Conservation (phyloP, 2,113 vertebrate genomes). For the Erpornis zantholeuca region DNA sequence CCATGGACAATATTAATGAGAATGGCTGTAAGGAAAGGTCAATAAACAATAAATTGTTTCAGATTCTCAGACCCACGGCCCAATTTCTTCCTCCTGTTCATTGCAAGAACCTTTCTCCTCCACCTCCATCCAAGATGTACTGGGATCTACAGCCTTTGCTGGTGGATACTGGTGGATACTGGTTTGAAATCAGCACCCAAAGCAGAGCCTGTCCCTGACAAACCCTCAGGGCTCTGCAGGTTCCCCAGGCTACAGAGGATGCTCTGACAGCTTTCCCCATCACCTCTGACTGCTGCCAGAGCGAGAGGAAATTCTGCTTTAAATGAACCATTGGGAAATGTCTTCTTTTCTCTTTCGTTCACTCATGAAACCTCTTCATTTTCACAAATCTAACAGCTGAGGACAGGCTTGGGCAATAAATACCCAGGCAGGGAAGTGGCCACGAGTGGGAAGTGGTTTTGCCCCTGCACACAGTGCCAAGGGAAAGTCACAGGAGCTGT, state of each 20-base stretch:
- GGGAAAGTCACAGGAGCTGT: not conserved
- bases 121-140: not conserved
- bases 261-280: not conserved
- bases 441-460: not conserved
- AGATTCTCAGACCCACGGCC: not conserved
- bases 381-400: not conserved
- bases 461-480: not conserved
- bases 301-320: not conserved
- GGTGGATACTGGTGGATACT: not conserved
- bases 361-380: not conserved
- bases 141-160: not conserved
- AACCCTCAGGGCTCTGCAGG: too few species aligned
- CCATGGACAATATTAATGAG: not conserved
- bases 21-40: not conserved
- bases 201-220: not conserved
- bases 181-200: not conserved
- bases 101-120: not conserved
- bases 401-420: not conserved
- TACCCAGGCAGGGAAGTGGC: not conserved
- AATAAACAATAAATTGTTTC: not conserved
- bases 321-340: not conserved
- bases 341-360: not conserved
- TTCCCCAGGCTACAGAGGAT: accelerated
- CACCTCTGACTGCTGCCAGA: not conserved
- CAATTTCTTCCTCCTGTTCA: not conserved